Base-by-base conservation (phyloP, 2,888 invertebrate genomes). In the Anoplius nigerrimus region DNA sequence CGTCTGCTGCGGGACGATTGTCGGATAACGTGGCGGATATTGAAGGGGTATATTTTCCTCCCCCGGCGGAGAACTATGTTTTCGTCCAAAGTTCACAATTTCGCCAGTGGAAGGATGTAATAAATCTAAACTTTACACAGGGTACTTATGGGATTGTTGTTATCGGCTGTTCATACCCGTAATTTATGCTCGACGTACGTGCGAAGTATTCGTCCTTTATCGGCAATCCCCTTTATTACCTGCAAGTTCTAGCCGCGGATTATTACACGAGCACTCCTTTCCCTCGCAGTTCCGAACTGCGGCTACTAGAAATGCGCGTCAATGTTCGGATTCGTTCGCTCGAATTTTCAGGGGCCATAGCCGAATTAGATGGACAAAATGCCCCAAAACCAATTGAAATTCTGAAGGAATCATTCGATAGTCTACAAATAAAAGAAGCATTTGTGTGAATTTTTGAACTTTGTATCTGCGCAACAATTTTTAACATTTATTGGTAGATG, bases 171-270 rank as follows among this genome's bases (percentile, higher is more conserved):
- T 60, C 51, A 34, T 22, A n/a, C 34, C 22, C 22, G 64, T 71
- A 68, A 72, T 70, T 70, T 46, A 59, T 27, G 52, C 53, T 6
- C 42, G 18, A 6, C 22, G 54, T 15, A 43, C 22, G 43, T 62
- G 24, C 55, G 55, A 42, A 67, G 56, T 56, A 43, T 62, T 46
- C 60, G 20, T 48, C 58, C 66, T 70, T 71, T 71, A 72, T 70
- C 62, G 57, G 61, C 56, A 21, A 65, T 27, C 57, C 67, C 27
- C 62, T 70, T 67, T 70, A 55, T 70, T 60, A 34, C 34, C 34
- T 34, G 55, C 34, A 54, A 42, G 43, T 1, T 51, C 11, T 13
- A 62, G 45, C 69, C 67, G 54, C 57, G 58, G 62, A 65, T 69
- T 71, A 63, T 58, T 54, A 51, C 51, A 45, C 16, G 60, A 45